Base-by-base conservation (phyloP, 2,113 vertebrate genomes). In the Onychorhynchus coronatus region DNA sequence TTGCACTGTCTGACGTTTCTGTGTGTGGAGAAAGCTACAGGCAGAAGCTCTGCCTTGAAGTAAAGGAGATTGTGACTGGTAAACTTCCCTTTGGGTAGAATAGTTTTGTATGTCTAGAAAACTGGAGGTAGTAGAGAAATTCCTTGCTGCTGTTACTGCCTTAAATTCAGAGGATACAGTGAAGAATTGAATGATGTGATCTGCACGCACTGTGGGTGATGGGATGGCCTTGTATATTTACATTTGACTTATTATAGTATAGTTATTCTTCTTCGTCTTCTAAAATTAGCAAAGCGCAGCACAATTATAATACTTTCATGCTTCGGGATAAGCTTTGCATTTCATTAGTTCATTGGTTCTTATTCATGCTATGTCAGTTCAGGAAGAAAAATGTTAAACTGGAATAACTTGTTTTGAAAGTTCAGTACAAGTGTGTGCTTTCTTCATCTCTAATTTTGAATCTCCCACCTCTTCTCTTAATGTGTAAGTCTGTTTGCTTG, bases 391-490 rank as follows among this genome's bases (percentile, higher is more conserved):
- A 86, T 86, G 93, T 70, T 86, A 33, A 97, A 97, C 97, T 92
- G 95, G 93, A 96, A 95, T 88, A 96, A 97, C 95, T 96, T 91
- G 97, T 97, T 97, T 49, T 76, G 80, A 97, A 85, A 95, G 93
- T 95, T 97, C 95, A 96, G 86, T 79, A 62, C n/a, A 33, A 80
- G 83, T 91, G 91, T 97, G 92, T 89, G 67, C 88, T 95, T 93
- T 95, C 82, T 93, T 91, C 89, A 73, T 95, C 82, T 83, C 89
- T 33, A 21, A 47, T 90, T 96, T 85, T 89, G 67, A 94, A 93
- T 95, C 81, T 97, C 59, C 78, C 88, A 78, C 71, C 70, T 93
- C 72, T 67, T 55, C 52, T 82, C 84, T 58, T 53, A 74, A 77
- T 91, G 85, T 61, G 41, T 80, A 92, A 87, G 49, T 68, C 83